A percentile compares a stretch with the other conserved stretches of the same genome.
Evolutionary conservation across 1,140 invertebrate species (phyloP).

Genomic region (Zaprionus davidi): DNA sequence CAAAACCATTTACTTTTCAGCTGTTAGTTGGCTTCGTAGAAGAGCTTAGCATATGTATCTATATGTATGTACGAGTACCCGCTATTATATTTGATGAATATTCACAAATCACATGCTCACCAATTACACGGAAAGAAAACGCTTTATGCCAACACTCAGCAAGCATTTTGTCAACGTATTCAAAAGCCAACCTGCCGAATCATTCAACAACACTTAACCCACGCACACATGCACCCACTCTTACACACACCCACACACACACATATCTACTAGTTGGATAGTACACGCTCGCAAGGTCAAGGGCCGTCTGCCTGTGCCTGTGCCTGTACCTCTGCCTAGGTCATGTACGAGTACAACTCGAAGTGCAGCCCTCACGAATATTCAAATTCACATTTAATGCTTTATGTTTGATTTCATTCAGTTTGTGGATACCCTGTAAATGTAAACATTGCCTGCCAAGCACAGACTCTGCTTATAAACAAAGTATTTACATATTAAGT

Average conservation of each 20-base stretch:
- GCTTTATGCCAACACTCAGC: slow-evolving; percentile 5
- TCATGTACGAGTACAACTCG: slow-evolving; percentile 52
- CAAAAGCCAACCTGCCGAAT: slow-evolving; percentile 41
- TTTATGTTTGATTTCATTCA: slow-evolving; percentile 10
- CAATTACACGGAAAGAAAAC: slow-evolving; percentile 21
- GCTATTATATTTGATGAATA: slow-evolving; percentile 33
- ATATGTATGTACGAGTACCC: slow-evolving; percentile 67
- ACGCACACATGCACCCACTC: slow-evolving; percentile 12
- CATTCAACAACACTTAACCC: slow-evolving; percentile 33
- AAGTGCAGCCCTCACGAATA: slow-evolving; percentile 54
- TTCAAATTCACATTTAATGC: slow-evolving; percentile 38
- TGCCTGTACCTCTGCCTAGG: slow-evolving; percentile 56
- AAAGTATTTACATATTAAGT: not conserved
- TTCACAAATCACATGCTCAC: slow-evolving; percentile 39
- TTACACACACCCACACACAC: slow-evolving; percentile 10
- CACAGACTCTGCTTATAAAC: not conserved
- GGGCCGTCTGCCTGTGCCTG: slow-evolving; percentile 61
- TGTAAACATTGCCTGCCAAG: not conserved
- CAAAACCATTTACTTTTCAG: slow-evolving; percentile 46
- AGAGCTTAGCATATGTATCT: slow-evolving; percentile 66
- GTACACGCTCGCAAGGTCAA: slow-evolving; percentile 67
- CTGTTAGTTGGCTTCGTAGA: slow-evolving; percentile 48
- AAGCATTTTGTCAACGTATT: slow-evolving; percentile 36
- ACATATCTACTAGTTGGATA: slow-evolving; percentile 10
- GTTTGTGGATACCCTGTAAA: slow-evolving; percentile 17